Evolutionary conservation across 1,140 invertebrate species (phyloP), one percentile per base, ranked within the genome.

Genomic region (Drosophila yakuba): DNA sequence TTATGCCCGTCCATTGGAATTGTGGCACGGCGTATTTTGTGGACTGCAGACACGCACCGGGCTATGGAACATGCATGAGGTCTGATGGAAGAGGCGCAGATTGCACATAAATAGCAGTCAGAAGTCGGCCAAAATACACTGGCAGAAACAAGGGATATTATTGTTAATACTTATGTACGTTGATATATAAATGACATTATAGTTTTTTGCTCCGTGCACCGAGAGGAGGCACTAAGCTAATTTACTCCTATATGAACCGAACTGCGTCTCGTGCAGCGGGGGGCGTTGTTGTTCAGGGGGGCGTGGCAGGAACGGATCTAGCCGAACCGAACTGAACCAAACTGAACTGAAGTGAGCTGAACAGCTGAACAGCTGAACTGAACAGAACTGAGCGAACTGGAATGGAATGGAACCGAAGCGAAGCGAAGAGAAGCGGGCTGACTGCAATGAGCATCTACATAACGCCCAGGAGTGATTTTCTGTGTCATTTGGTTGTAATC

Each of bases 401-500:
- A 35, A 35, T 36, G n/a, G 11, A 23, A 20, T 11, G 1, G 43
- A 44, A 44, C 43, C 41, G 41, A 43, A 17, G 6, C 28, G 28
- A 10, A 32, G 8, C 58, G 14, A 14, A 43, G 23, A 60, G 15
- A 25, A 38, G 43, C 51, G 43, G 41, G 66, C 61, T 67, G 72
- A 76, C 75, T 74, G 61, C 55, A 75, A 74, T 74, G 58, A 74
- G 60, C 71, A 76, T 76, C 66, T 57, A 64, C 58, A 76, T 76
- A 88, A 88, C 71, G 83, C 73, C 60, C 79, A 82, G 83, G 68
- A 88, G 83, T 88, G 83, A 88, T 88, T 88, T 88, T 88, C 83
- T 88, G 72, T 88, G 83, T 88, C 84, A 88, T 88, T 88, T 88
- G 83, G 79, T 83, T 88, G 83, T 88, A 88, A 88, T 88, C 83